These are phyloP conservation scores for Channa maculata DNA, from an alignment of 2,113 vertebrate genomes.

Conservation along the genomic window DNA sequence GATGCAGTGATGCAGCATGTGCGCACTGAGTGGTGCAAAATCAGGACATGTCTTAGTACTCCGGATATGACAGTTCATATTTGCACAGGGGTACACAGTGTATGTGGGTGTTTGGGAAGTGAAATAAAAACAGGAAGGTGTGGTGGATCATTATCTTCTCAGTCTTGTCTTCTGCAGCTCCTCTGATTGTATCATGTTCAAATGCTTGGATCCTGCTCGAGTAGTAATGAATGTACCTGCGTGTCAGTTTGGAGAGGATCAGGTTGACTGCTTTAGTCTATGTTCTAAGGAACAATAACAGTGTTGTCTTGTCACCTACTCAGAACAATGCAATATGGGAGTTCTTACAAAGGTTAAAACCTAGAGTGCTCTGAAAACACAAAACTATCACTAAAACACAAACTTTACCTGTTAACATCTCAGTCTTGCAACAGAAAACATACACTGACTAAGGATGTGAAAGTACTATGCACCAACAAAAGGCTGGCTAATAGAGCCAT, in stretches of 20 bases:
- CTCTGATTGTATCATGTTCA: slow-evolving; percentile 17
- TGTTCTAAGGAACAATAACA: slow-evolving; percentile 23
- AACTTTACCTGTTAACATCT: neutral
- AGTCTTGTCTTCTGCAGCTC: slow-evolving; percentile 7
- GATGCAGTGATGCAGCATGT: neutral
- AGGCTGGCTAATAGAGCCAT: neutral
- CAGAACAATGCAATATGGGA: slow-evolving; percentile 21
- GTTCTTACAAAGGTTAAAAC: slow-evolving; percentile 8
- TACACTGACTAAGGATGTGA: slow-evolving; percentile 6
- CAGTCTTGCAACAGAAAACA: neutral
- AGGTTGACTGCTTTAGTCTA: neutral
- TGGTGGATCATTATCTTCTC: slow-evolving; percentile 37
- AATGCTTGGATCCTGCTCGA: slow-evolving; percentile 12
- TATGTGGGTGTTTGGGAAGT: neutral
- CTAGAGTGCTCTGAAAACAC: neutral
- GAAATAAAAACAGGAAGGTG: slow-evolving; percentile 26
- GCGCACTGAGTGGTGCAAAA: neutral
- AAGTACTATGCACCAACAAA: neutral
- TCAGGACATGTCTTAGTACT: neutral
- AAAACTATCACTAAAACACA: neutral
- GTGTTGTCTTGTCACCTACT: slow-evolving; percentile 19
- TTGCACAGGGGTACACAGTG: neutral
- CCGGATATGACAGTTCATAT: neutral
- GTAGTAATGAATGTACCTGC: slow-evolving; percentile 16
- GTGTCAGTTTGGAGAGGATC: slow-evolving; percentile 3